A percentile compares a stretch with the other conserved stretches of the same genome.
Conservation (phyloP, 2,888 invertebrate species). For the Apeira syringaria region DNA sequence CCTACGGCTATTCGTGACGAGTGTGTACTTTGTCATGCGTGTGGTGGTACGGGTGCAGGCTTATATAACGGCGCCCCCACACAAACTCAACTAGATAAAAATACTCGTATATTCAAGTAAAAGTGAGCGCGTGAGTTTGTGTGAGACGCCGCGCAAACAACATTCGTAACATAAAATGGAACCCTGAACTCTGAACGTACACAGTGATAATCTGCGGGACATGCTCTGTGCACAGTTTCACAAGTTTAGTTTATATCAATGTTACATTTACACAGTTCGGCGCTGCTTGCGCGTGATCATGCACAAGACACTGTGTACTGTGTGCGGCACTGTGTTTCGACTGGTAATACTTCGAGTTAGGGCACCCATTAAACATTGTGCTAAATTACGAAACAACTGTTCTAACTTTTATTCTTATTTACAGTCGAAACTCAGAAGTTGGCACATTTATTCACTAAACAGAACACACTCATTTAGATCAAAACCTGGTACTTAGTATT, state of each 20-base stretch:
- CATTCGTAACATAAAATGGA: slow-evolving; percentile 53
- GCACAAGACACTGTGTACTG: slow-evolving; percentile 53
- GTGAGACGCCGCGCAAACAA: slow-evolving; percentile 49
- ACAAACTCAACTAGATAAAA: slow-evolving; percentile 47
- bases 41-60: slow-evolving; percentile 80
- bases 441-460: slow-evolving; percentile 25
- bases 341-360: slow-evolving; percentile 40
- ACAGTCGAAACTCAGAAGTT: slow-evolving; percentile 44
- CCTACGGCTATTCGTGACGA: slow-evolving; percentile 49
- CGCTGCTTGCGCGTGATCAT: slow-evolving; percentile 49
- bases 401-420: slow-evolving; percentile 24
- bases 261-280: slow-evolving; percentile 11
- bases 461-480: slow-evolving; percentile 11
- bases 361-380: neutral
- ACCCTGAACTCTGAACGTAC: slow-evolving; percentile 57
- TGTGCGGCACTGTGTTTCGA: too few species aligned
- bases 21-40: slow-evolving; percentile 70
- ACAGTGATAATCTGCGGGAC: slow-evolving; percentile 74
- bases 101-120: slow-evolving; percentile 23
- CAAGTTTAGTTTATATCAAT: slow-evolving; percentile 31
- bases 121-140: slow-evolving; percentile 44
- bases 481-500: neutral
- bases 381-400: neutral
- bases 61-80: slow-evolving; percentile 55
- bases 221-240: slow-evolving; percentile 71